phyloP scores from a whole-genome alignment of 2,797 vertebrate species.

The Takifugu ocellatus region DNA sequence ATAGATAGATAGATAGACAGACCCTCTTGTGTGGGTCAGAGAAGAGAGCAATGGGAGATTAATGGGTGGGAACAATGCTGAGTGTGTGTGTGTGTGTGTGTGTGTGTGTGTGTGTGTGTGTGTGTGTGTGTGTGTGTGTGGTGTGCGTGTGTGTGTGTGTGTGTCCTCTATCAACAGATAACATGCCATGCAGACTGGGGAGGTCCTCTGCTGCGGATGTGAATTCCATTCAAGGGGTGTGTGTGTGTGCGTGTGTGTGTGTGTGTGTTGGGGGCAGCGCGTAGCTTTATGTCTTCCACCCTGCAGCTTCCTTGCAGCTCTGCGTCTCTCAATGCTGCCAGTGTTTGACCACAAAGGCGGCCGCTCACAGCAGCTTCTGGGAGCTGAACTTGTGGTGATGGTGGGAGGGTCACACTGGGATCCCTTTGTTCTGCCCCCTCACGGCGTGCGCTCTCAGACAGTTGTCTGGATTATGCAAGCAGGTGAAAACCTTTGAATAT shows the following conservation, averaged over 20 bases:
- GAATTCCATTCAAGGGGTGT: slow-evolving; percentile 51
- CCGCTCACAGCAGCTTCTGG: slow-evolving; percentile 19
- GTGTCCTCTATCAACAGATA: slow-evolving; percentile 33
- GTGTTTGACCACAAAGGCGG: slow-evolving; percentile 21
- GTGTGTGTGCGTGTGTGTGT: no score
- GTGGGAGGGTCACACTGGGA: not conserved
- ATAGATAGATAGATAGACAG: no score
- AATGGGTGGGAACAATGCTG: no score
- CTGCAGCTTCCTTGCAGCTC: slow-evolving; percentile 1
- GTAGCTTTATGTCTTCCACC: slow-evolving; percentile 29
- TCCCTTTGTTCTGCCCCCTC: slow-evolving; percentile 15
- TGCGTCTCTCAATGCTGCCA: slow-evolving; percentile 4
- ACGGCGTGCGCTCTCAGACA: slow-evolving; percentile 4
- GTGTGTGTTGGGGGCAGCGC: slow-evolving; percentile 16
- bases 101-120: no score
- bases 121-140: no score
- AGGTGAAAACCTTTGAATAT: slow-evolving; percentile 11
- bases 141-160: slow-evolving; percentile 22
- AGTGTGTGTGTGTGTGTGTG: no score
- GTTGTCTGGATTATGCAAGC: slow-evolving; percentile 6
- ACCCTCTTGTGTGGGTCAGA: no score
- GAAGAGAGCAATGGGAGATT: no score
- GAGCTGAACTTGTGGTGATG: slow-evolving; percentile 5
- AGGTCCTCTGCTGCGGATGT: slow-evolving; percentile 22
- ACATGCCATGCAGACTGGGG: no score